Evolutionary conservation across 92 coral and sea anemone species (phyloP), one percentile per base, ranked within the genome.

Genomic region (Chrysogorgia sp.): DNA sequence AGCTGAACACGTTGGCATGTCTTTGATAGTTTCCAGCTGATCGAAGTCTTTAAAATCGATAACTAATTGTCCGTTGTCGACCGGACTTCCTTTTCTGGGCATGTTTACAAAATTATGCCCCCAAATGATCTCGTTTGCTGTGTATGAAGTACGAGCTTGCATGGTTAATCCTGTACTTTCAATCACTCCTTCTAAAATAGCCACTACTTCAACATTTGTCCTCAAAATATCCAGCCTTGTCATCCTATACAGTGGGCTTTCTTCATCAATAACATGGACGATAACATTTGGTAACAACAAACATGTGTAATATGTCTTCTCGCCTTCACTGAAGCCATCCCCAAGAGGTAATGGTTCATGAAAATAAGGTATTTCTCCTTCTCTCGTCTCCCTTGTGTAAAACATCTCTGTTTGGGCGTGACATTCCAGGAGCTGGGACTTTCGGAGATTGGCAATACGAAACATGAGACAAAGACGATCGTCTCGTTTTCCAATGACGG

Each of bases 221-320:
- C 85, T 83, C 17, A 60, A 35, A 41, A 96, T 75, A 10, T 96
- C 96, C 8, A 77, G 25, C 2, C 92, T 93, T 19, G 75, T 86
- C 97, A 89, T 96, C 17, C 77, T 88, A 71, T 75, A 92, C n/a
- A 96, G 77, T n/a, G 99, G 99, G 49, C 99, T 96, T 28, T 96
- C 74, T 7, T 92, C 87, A 47, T 96, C 96, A 28, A 96, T 96
- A 15, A 96, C 92, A 58, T 96, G 99, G 17, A 88, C 90, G 8
- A 96, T 86, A 2, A 96, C 91, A 23, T 92, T 93, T 0, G 99
- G 99, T 41, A 96, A 65, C 28, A 96, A 85, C 17, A 96, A 82
- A 55, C 92, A 92, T 34, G 87, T 89, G 67, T 86, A 87, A 74
- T 90, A 87, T 35, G 76, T 87, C 47, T 92, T 97, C 15, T 53